Percentiles rank a stretch among this genome's conserved stretches.
These are phyloP conservation scores for Lipophrys pholis DNA, from an alignment of 2,113 vertebrate species.

Conservation along the genomic window DNA sequence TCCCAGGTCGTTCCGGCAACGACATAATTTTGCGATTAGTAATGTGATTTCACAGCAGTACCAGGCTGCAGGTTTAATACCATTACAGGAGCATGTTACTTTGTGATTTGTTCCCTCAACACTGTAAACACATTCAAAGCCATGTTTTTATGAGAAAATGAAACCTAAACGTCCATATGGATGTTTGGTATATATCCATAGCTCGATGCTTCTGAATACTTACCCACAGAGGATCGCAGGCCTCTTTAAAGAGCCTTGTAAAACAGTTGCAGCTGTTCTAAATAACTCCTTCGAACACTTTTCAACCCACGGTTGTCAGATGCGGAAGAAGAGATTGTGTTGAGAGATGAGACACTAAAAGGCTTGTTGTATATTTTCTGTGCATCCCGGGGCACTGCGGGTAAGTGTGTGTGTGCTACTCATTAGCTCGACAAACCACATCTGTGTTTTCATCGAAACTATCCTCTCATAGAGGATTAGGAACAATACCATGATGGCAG, in stretches of 20 bases:
- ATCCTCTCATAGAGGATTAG: conserved; percentile 27
- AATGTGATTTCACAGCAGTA: too few relatives aligned
- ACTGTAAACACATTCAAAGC: background rate
- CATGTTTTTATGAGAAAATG: background rate
- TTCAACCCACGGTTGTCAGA: conserved; percentile 41
- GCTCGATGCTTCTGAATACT: conserved; percentile 18
- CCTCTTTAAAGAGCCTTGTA: conserved; percentile 14
- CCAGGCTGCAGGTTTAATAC: too few relatives aligned
- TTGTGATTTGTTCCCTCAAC: too few relatives aligned
- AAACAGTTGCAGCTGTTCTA: conserved; percentile 58
- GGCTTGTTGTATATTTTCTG: conserved; percentile 17
- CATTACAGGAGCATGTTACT: too few relatives aligned
- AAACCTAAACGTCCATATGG: background rate
- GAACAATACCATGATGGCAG: conserved; percentile 24
- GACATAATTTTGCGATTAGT: too few relatives aligned
- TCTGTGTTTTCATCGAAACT: conserved; percentile 45
- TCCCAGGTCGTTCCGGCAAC: too few relatives aligned
- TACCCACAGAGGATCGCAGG: conserved; percentile 16
- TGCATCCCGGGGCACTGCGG: conserved; percentile 13
- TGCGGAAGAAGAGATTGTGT: conserved; percentile 27
- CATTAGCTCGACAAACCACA: conserved; percentile 50
- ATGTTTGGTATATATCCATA: background rate
- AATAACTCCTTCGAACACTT: conserved; percentile 38
- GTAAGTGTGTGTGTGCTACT: conserved; percentile 42
- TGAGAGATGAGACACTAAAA: conserved; percentile 10